Conservation (phyloP, 2,797 vertebrate species). For the Neomorphus geoffroyi region DNA sequence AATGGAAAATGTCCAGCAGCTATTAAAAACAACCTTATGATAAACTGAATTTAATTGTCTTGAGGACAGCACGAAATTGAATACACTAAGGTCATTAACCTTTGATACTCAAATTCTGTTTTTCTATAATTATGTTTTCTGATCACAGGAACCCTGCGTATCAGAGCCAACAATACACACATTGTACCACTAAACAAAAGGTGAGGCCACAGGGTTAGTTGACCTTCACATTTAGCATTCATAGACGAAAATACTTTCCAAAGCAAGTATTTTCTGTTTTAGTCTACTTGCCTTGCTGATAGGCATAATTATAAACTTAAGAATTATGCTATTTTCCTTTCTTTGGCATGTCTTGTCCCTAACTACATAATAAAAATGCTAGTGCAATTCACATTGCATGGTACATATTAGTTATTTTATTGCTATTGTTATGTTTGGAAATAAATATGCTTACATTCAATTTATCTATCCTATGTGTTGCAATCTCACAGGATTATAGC, state of each 20-base stretch:
- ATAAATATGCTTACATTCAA: neutral
- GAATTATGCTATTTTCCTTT: neutral
- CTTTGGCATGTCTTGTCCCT: neutral
- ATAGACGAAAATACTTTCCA: neutral
- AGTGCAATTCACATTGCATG: neutral
- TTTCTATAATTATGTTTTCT: conserved; percentile 18
- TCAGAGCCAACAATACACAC: neutral
- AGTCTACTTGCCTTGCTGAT: neutral
- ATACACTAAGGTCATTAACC: conserved; percentile 38
- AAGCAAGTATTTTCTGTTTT: neutral
- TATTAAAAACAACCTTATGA: conserved; percentile 10
- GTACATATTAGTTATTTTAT: neutral
- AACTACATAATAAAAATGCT: neutral
- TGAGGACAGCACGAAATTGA: conserved; percentile 9
- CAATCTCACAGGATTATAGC: neutral
- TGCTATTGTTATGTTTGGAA: neutral
- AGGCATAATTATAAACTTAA: neutral
- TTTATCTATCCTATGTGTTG: neutral
- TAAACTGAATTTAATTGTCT: conserved; percentile 8
- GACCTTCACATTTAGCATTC: neutral
- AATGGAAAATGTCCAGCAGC: neutral
- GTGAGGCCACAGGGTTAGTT: neutral
- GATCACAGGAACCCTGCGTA: neutral
- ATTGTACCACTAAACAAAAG: neutral
- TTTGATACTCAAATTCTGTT: neutral